phyloP scores from a whole-genome alignment of 2,113 vertebrate genomes.

The Monopterus albus region DNA sequence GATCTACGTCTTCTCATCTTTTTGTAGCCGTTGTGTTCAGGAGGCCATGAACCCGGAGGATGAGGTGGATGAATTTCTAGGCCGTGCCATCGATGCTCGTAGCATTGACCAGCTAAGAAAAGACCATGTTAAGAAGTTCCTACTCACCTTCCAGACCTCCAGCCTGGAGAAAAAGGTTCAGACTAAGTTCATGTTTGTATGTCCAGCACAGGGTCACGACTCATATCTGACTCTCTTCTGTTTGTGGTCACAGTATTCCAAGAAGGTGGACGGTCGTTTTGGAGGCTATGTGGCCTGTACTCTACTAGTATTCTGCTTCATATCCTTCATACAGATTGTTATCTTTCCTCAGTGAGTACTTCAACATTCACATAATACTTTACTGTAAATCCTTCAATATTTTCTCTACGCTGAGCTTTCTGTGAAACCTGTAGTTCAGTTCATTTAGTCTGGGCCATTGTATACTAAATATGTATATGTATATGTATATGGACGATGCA shows the following conservation, averaged over 20 bases:
- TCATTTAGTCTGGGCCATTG: not conserved
- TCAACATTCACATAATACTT: not conserved
- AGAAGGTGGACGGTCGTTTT: slow-evolving; percentile 94
- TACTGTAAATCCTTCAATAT: not conserved
- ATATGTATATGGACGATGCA: no score
- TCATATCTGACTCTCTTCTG: not conserved
- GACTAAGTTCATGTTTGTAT: not conserved
- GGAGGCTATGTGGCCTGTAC: slow-evolving; percentile 94
- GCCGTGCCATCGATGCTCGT: slow-evolving; percentile 93
- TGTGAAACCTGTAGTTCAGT: not conserved
- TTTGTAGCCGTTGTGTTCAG: slow-evolving; percentile 88
- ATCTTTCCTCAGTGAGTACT: slow-evolving; percentile 92
- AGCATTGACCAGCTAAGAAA: slow-evolving; percentile 97
- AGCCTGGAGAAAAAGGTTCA: slow-evolving; percentile 94
- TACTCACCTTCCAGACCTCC: slow-evolving; percentile 95
- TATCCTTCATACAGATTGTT: slow-evolving; percentile 93
- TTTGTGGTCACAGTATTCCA: slow-evolving; percentile 86
- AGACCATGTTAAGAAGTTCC: slow-evolving; percentile 95
- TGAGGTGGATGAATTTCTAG: slow-evolving; percentile 95
- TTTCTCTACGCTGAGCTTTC: not conserved
- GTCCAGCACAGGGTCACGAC: not conserved
- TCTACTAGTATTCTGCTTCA: slow-evolving; percentile 94
- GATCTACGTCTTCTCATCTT: not conserved
- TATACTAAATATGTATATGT: no score
- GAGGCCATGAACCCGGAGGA: slow-evolving; percentile 96